Evolutionary conservation across 2,797 vertebrate genomes (phyloP).

Genomic region (Galago senegalensis): DNA sequence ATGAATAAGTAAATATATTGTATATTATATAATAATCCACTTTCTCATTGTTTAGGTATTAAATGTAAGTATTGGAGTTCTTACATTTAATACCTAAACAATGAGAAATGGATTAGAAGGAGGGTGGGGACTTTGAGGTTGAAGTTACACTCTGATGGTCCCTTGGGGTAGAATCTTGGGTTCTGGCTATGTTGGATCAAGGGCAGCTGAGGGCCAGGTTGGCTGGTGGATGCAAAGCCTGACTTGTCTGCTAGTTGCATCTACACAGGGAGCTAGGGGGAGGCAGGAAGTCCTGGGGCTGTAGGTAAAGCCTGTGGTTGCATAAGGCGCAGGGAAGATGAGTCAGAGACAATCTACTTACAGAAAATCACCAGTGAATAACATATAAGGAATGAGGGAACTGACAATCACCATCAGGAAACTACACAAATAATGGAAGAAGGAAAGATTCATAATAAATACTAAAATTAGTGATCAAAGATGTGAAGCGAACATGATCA

Average conservation of each 20-base stretch:
- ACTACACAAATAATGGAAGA: not conserved
- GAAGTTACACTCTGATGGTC: conserved; percentile 57
- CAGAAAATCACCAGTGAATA: not conserved
- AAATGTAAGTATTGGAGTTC: too few relatives aligned
- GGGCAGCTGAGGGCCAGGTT: conserved; percentile 92
- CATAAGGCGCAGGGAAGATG: conserved; percentile 93
- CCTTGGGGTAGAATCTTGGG: conserved; percentile 96
- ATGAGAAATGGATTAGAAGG: too few relatives aligned
- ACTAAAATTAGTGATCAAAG: not conserved
- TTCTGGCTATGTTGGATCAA: conserved; percentile 94
- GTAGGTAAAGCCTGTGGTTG: conserved; percentile 94
- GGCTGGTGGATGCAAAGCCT: conserved; percentile 92
- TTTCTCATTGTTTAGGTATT: not conserved
- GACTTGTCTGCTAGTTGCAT: conserved; percentile 93
- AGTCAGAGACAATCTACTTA: not conserved
- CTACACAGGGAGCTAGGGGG: conserved; percentile 93
- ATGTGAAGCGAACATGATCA: not conserved
- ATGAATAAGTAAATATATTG: not conserved
- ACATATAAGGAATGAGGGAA: not conserved
- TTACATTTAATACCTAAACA: too few relatives aligned
- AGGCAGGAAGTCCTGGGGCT: conserved; percentile 91
- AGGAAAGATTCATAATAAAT: not conserved
- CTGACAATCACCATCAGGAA: not conserved
- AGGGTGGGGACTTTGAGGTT: not conserved
- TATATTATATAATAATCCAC: not conserved